These are phyloP conservation scores for Anabas testudineus DNA, from an alignment of 2,797 vertebrate genomes.

Conservation along the genomic window DNA sequence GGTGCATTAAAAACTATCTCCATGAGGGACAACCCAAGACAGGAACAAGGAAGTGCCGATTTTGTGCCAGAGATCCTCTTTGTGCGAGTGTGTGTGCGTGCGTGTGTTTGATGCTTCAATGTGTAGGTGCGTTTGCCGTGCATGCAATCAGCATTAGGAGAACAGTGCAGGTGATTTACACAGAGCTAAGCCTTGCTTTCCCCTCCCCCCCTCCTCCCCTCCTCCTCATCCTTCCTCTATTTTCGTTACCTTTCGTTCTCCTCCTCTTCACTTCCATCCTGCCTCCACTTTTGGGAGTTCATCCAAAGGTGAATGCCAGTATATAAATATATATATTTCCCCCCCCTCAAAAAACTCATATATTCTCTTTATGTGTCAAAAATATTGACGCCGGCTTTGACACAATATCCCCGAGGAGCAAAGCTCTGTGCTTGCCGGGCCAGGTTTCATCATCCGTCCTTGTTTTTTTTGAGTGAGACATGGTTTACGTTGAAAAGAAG, in stretches of 20 bases:
- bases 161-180: conserved; percentile 75
- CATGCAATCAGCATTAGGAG: conserved; percentile 51
- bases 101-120: conserved; percentile 27
- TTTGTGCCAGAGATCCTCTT: conserved; percentile 34
- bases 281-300: conserved; percentile 69
- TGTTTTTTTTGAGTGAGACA: conserved; percentile 43
- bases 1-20: conserved; percentile 67
- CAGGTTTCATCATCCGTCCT: conserved; percentile 71
- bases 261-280: conserved; percentile 48
- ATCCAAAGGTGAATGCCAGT: conserved; percentile 75
- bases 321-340: conserved; percentile 4
- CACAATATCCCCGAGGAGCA: conserved; percentile 69
- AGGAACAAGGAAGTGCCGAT: conserved; percentile 57
- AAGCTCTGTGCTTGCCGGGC: conserved; percentile 59
- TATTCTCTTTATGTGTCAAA: conserved; percentile 75
- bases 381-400: conserved; percentile 70
- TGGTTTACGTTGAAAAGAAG: conserved; percentile 56
- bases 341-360: conserved; percentile 48
- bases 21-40: conserved; percentile 61
- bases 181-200: conserved; percentile 60
- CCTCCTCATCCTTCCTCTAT: conserved; percentile 40
- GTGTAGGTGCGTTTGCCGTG: conserved; percentile 26
- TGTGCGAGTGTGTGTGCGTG: conserved; percentile 22
- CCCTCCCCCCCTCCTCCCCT: conserved; percentile 60
- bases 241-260: conserved; percentile 43